phyloP scores from a whole-genome alignment of 2,888 invertebrate genomes.

The Alentia gelatinosa region DNA sequence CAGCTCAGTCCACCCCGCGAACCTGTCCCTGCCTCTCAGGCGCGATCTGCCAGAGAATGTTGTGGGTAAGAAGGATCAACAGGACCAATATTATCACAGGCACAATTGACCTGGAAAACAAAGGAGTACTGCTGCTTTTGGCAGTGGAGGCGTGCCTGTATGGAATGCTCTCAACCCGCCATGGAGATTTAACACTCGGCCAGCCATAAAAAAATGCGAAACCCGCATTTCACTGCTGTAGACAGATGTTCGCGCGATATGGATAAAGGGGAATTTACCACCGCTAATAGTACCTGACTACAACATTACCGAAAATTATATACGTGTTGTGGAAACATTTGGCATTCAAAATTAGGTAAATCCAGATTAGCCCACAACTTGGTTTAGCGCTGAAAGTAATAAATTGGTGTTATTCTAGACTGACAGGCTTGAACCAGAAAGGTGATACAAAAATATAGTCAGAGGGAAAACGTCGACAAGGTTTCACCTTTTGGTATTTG shows the following conservation, averaged over 20 bases:
- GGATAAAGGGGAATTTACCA: not conserved
- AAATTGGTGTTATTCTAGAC: not conserved
- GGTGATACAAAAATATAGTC: not conserved
- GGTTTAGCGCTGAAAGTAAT: not conserved
- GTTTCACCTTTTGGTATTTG: not conserved
- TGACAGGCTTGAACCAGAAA: not conserved
- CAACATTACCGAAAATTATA: not conserved
- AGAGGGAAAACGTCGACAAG: not conserved
- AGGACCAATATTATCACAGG: not conserved
- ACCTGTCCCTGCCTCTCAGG: not conserved
- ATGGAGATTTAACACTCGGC: not conserved
- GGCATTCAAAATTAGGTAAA: too few relatives aligned
- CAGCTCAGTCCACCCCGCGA: not conserved
- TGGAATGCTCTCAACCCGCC: not conserved
- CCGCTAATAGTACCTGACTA: too few relatives aligned
- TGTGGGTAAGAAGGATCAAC: not conserved
- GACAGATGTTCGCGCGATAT: not conserved
- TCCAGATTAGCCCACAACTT: too few relatives aligned
- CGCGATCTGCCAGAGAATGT: not conserved
- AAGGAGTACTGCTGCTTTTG: not conserved
- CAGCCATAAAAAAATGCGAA: not conserved
- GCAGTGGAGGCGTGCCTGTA: not conserved
- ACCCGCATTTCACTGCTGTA: not conserved
- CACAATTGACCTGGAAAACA: slow-evolving; percentile 15
- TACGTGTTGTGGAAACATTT: too few relatives aligned